Evolutionary conservation across 2,113 vertebrate genomes (phyloP), one percentile per base, ranked within the genome.

Genomic region (Harpagus bidentatus): DNA sequence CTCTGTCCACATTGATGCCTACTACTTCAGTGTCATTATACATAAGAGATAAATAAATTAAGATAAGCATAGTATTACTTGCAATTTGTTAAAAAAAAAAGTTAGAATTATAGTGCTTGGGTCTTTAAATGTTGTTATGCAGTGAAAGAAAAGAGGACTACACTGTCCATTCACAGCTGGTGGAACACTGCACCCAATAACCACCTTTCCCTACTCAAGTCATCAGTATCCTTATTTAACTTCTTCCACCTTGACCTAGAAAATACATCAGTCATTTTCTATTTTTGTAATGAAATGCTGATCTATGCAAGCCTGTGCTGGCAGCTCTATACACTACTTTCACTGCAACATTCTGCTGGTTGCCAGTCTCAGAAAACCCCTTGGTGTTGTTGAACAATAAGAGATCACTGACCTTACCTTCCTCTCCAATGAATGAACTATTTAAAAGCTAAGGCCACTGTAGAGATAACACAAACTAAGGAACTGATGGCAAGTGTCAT

Each of bases 271-370:
- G 76, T 72, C 80, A 63, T 94, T 82, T 93, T 90, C 93, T 96
- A 91, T 95, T 95, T 93, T 88, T 50, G 78, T 91, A 94, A 96
- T 90, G 79, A 95, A 97, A 96, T 95, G 96, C 95, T 97, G 94
- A 96, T 95, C 93, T 91, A 81, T 86, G 94, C 91, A 95, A 86
- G 95, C 25, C 86, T 74, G 78, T 47, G 16, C 87, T 91, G 95
- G 66, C 87, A 84, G 58, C 66, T 88, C 56, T 40, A 17, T 38
- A 62, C 50, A 91, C 63, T 36, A 52, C 34, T 65, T 81, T 36
- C 66, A 79, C 84, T 45, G 72, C 91, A 88, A 90, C 55, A 6
- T 87, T 87, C 93, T 92, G 86, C 90, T 81, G 77, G 69, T 88
- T 96, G 97, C 88, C 90, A 95, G 52, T 74, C 90, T 93, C 93